phyloP scores from a whole-genome alignment of 2,797 vertebrate species.

The Sparidentex hasta region DNA sequence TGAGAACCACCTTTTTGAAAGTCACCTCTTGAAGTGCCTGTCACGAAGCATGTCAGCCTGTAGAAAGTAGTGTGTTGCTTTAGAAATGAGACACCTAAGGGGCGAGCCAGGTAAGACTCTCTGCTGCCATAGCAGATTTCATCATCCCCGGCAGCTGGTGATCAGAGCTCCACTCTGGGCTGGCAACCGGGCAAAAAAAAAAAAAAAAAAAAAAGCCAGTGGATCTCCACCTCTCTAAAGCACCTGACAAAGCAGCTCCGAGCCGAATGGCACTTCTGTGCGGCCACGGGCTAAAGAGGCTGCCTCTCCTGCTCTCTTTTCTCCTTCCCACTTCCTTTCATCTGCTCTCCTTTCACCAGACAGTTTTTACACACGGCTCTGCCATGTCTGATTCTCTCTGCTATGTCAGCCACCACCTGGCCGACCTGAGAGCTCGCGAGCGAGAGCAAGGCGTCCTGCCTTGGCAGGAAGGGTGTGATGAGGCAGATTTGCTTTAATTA shows the following conservation, averaged over 20 bases:
- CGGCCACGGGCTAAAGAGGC: slow-evolving; percentile 42
- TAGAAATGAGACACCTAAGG: slow-evolving; percentile 62
- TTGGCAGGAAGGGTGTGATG: slow-evolving; percentile 72
- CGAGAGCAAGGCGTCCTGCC: slow-evolving; percentile 56
- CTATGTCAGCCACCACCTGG: slow-evolving; percentile 77
- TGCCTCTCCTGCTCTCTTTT: slow-evolving; percentile 20
- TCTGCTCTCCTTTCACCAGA: slow-evolving; percentile 45
- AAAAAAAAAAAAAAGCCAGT: slow-evolving; percentile 30
- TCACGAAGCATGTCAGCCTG: slow-evolving; percentile 52
- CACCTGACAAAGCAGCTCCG: slow-evolving; percentile 58
- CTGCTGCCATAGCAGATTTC: slow-evolving; percentile 72
- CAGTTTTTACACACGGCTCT: slow-evolving; percentile 41
- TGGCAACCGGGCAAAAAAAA: slow-evolving; percentile 41
- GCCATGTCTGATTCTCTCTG: slow-evolving; percentile 56
- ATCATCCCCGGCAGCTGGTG: slow-evolving; percentile 61
- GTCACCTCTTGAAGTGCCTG: slow-evolving; percentile 43
- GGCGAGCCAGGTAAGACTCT: slow-evolving; percentile 56
- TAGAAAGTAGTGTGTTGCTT: slow-evolving; percentile 55
- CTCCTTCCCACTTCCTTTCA: slow-evolving; percentile 33
- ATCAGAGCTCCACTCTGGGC: slow-evolving; percentile 55
- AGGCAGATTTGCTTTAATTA: slow-evolving; percentile 84
- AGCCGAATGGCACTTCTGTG: slow-evolving; percentile 45
- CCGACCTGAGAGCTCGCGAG: slow-evolving; percentile 53
- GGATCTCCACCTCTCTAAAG: slow-evolving; percentile 45
- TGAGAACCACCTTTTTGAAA: slow-evolving; percentile 34